Percentiles rank a stretch among this genome's conserved stretches.
Evolutionary conservation across 2,797 vertebrate species (phyloP).

Genomic region (Gymnoscopelus microlampas): DNA sequence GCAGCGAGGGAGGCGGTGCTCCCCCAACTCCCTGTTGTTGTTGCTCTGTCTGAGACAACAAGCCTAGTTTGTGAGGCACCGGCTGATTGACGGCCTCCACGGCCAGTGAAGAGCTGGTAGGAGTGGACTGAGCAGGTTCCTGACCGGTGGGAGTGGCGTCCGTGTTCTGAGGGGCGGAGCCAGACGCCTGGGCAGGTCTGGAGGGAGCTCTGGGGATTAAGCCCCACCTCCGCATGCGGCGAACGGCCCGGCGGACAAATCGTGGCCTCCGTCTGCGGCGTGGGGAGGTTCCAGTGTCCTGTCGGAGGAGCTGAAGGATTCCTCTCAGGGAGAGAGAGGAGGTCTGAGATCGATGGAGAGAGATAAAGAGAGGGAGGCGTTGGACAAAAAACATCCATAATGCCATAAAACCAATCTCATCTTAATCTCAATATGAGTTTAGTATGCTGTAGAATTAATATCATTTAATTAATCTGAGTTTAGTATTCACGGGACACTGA

Average conservation of each 20-base stretch:
- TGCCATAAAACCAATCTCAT: background rate
- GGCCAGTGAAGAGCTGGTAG: conserved; percentile 63
- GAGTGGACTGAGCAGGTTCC: conserved; percentile 55
- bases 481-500: background rate
- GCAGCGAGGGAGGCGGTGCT: background rate
- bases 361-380: background rate
- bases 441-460: background rate
- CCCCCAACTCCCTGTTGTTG: conserved; percentile 51
- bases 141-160: conserved; percentile 56
- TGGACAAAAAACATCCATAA: background rate
- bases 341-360: conserved; percentile 58
- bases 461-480: background rate
- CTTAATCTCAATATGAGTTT: background rate
- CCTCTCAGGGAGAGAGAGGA: conserved; percentile 82
- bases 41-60: conserved; percentile 67
- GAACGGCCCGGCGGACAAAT: conserved; percentile 80
- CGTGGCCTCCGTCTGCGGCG: conserved; percentile 80
- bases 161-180: conserved; percentile 68
- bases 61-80: conserved; percentile 77
- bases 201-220: conserved; percentile 76
- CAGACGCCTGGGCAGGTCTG: conserved; percentile 66
- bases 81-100: conserved; percentile 74
- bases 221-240: conserved; percentile 84
- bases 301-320: conserved; percentile 84
- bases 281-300: conserved; percentile 77